phyloP scores from a whole-genome alignment of 2,888 invertebrate species.

The Microctonus hyperodae region DNA sequence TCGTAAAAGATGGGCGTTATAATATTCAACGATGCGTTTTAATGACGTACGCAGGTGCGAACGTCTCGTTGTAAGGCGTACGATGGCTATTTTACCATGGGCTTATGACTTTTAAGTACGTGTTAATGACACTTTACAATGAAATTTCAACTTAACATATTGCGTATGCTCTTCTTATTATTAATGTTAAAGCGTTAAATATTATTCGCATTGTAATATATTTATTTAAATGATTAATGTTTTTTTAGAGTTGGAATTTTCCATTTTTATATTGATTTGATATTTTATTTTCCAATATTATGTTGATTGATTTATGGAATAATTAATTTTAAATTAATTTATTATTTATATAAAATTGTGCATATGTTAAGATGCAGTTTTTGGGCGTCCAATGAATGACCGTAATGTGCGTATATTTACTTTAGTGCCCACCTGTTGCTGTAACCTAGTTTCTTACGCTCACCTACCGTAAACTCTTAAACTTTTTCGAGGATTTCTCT shows the following conservation, averaged over 20 bases:
- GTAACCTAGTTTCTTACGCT: constrained; percentile 58
- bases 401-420: constrained; percentile 60
- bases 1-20: constrained; percentile 48
- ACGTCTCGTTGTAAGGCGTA: constrained; percentile 38
- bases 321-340: neutral
- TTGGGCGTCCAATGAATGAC: constrained; percentile 48
- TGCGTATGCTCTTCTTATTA: constrained; percentile 13
- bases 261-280: neutral
- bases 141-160: constrained; percentile 35
- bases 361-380: constrained; percentile 38
- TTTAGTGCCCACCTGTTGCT: constrained; percentile 61
- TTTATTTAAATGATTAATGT: neutral
- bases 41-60: constrained; percentile 49
- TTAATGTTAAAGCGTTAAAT: constrained; percentile 32
- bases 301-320: neutral
- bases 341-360: constrained; percentile 18
- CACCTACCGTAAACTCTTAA: constrained; percentile 53
- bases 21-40: constrained; percentile 52
- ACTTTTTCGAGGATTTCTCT: constrained; percentile 47
- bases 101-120: constrained; percentile 46
- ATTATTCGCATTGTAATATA: constrained; percentile 22
- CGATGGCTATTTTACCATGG: constrained; percentile 33
- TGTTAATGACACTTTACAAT: constrained; percentile 49
- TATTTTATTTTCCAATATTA: neutral
- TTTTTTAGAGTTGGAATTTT: neutral